Conservation (phyloP, 2,797 vertebrate species). For the Luscinia megarhynchos region DNA sequence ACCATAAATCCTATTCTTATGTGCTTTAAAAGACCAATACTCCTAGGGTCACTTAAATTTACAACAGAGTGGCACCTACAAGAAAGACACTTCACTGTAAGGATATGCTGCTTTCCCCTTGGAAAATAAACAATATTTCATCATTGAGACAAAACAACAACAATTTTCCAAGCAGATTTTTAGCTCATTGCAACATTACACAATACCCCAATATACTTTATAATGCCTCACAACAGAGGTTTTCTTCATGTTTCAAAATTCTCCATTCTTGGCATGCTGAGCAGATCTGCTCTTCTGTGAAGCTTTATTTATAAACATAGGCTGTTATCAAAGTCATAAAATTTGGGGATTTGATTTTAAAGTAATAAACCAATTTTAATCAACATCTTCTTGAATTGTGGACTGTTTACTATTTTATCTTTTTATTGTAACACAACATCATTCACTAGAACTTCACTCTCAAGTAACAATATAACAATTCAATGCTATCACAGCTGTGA, state of each 20-base stretch:
- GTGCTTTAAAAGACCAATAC: constrained; percentile 52
- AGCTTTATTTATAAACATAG: neutral
- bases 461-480: neutral
- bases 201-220: neutral
- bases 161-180: neutral
- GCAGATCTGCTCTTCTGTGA: neutral
- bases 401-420: neutral
- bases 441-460: neutral
- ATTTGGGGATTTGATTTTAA: neutral
- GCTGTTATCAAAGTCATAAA: neutral
- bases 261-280: neutral
- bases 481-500: neutral
- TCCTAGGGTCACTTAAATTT: constrained; percentile 67
- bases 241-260: neutral
- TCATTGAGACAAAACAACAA: neutral
- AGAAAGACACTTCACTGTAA: constrained; percentile 3
- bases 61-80: constrained; percentile 9
- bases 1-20: constrained; percentile 69
- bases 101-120: neutral
- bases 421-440: neutral
- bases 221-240: neutral
- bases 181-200: neutral
- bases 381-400: neutral
- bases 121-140: neutral
- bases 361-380: neutral